These are phyloP conservation scores for Nothobranchius kuhntae DNA, from an alignment of 2,113 vertebrate species.

Conservation along the genomic window DNA sequence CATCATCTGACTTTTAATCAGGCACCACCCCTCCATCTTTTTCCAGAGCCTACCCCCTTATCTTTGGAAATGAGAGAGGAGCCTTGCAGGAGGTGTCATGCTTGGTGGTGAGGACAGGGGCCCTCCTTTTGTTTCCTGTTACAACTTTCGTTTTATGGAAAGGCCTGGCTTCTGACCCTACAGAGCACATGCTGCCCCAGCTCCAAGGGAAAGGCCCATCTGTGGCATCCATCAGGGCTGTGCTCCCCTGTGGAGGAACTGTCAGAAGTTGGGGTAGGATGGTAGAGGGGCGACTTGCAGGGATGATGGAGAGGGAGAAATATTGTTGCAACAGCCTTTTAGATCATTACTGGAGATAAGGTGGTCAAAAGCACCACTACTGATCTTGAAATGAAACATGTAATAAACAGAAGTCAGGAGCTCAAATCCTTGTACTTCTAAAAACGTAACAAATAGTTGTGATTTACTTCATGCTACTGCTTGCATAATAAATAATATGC, in stretches of 20 bases:
- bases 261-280: slow-evolving; percentile 65
- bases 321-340: slow-evolving; percentile 29
- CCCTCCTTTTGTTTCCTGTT: slow-evolving; percentile 77
- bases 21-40: slow-evolving; percentile 22
- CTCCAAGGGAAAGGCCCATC: slow-evolving; percentile 77
- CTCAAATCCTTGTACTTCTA: too few relatives aligned
- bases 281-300: slow-evolving; percentile 33
- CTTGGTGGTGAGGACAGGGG: slow-evolving; percentile 55
- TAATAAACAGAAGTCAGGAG: too few relatives aligned
- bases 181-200: slow-evolving; percentile 64
- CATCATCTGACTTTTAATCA: too few relatives aligned
- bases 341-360: slow-evolving; percentile 39
- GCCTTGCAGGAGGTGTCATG: slow-evolving; percentile 38
- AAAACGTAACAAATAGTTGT: too few relatives aligned
- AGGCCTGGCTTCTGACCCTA: slow-evolving; percentile 78
- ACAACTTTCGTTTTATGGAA: slow-evolving; percentile 76
- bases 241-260: slow-evolving; percentile 73
- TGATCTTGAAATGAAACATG: slow-evolving; percentile 25
- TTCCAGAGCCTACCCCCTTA: slow-evolving; percentile 20
- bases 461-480: too few relatives aligned
- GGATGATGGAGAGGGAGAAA: slow-evolving; percentile 37
- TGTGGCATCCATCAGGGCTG: slow-evolving; percentile 79
- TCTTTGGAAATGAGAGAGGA: slow-evolving; percentile 39
- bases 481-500: too few relatives aligned
- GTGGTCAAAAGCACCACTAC: slow-evolving; percentile 16